Conservation (phyloP, 2,888 invertebrate species). For the Ormyrus thymus region DNA sequence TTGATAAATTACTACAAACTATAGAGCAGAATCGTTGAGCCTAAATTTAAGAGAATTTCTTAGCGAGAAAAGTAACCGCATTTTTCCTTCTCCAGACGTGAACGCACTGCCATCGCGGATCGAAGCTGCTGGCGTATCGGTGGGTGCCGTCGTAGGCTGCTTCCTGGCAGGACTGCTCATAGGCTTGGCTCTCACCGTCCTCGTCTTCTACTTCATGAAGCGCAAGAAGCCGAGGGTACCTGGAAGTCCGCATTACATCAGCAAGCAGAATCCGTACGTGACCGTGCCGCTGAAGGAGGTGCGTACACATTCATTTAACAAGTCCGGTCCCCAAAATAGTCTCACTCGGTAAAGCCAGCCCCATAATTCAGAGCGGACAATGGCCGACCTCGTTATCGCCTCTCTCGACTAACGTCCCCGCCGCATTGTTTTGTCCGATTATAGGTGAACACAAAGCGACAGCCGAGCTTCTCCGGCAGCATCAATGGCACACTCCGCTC, state of each 20-base stretch:
- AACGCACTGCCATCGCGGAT: conserved; percentile 63
- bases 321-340: too few relatives aligned
- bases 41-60: too few relatives aligned
- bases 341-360: not conserved
- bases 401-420: not conserved
- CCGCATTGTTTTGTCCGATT: conserved; percentile 53
- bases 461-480: conserved; percentile 83
- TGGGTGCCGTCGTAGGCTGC: conserved; percentile 76
- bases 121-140: conserved; percentile 74
- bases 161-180: conserved; percentile 75
- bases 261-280: conserved; percentile 89
- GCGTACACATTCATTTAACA: conserved; percentile 32
- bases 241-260: conserved; percentile 88
- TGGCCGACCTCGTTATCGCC: too few relatives aligned
- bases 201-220: conserved; percentile 76
- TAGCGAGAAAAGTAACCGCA: not conserved
- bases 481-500: conserved; percentile 76
- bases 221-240: conserved; percentile 79
- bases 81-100: conserved; percentile 59
- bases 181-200: conserved; percentile 73
- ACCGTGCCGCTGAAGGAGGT: conserved; percentile 89
- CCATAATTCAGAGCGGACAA: not conserved
- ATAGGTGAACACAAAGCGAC: conserved; percentile 78
- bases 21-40: too few relatives aligned
- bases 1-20: too few relatives aligned